phyloP scores from a whole-genome alignment of 2,113 vertebrate species.

The Callocephalon fimbriatum region DNA sequence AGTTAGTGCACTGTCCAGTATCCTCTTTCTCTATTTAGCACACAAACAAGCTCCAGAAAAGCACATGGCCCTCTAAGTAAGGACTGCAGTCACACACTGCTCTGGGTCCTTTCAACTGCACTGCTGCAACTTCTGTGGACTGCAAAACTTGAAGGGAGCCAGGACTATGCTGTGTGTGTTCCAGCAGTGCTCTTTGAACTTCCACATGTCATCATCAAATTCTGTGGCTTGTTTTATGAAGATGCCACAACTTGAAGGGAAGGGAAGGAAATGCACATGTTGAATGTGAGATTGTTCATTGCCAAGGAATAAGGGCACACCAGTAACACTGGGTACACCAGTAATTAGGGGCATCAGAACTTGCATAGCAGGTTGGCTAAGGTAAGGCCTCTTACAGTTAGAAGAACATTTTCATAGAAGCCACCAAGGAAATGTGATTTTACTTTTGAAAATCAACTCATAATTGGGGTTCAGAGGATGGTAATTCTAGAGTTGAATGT shows the following conservation, averaged over 20 bases:
- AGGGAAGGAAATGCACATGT: accelerated
- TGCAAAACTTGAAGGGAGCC: background rate
- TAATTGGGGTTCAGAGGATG: background rate
- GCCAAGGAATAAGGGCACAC: background rate
- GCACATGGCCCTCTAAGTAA: conserved; percentile 83
- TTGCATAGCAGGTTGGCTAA: background rate
- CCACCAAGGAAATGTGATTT: background rate
- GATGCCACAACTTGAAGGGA: background rate
- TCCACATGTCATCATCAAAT: background rate
- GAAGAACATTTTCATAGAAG: background rate
- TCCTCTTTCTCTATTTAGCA: conserved; percentile 96
- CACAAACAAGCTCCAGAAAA: conserved; percentile 99
- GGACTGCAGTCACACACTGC: background rate
- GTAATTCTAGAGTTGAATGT: background rate
- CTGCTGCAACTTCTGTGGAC: background rate
- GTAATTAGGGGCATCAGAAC: background rate
- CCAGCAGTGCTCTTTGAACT: background rate
- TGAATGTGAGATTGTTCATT: background rate
- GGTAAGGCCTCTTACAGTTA: background rate
- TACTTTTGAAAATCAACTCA: background rate
- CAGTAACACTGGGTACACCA: background rate
- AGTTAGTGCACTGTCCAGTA: conserved; percentile 97
- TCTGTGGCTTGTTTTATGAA: background rate
- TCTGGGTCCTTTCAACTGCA: background rate
- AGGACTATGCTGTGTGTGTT: background rate